A percentile compares a stretch with the other conserved stretches of the same genome.
These are phyloP conservation scores for Leucopsar rothschildi DNA, from an alignment of 2,113 vertebrate genomes.

Conservation along the genomic window DNA sequence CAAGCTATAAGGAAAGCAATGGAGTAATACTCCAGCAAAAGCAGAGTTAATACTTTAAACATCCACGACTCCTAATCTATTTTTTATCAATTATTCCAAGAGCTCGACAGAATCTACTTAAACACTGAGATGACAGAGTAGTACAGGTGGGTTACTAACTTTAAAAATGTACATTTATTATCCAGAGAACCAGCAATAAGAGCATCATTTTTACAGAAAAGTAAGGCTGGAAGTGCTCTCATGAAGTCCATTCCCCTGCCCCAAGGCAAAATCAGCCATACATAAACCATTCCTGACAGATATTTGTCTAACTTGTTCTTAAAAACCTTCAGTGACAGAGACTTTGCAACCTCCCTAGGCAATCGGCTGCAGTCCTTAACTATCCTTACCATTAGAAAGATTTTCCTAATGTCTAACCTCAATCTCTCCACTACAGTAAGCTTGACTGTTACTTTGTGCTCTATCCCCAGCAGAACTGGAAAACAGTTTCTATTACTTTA, in stretches of 20 bases:
- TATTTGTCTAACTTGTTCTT: slow-evolving; percentile 58
- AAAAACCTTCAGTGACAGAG: slow-evolving; percentile 33
- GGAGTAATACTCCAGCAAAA: background rate
- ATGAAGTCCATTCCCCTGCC: slow-evolving; percentile 38
- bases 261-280: slow-evolving; percentile 25
- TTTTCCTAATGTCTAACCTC: slow-evolving; percentile 45
- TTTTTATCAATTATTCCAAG: slow-evolving; percentile 13
- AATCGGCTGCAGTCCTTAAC: background rate
- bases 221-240: slow-evolving; percentile 42
- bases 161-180: slow-evolving; percentile 20
- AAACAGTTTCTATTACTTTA: background rate
- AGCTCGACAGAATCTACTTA: slow-evolving; percentile 4
- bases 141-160: background rate
- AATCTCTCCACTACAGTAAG: background rate
- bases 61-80: background rate
- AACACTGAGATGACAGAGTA: background rate
- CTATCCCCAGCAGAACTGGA: background rate
- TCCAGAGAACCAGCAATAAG: slow-evolving; percentile 21
- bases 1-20: background rate
- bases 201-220: slow-evolving; percentile 25
- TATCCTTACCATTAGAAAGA: slow-evolving; percentile 35
- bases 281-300: slow-evolving; percentile 55
- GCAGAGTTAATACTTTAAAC: background rate
- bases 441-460: background rate
- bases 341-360: slow-evolving; percentile 51